phyloP scores from a whole-genome alignment of 2,113 vertebrate species.

The Festucalex cinctus region DNA sequence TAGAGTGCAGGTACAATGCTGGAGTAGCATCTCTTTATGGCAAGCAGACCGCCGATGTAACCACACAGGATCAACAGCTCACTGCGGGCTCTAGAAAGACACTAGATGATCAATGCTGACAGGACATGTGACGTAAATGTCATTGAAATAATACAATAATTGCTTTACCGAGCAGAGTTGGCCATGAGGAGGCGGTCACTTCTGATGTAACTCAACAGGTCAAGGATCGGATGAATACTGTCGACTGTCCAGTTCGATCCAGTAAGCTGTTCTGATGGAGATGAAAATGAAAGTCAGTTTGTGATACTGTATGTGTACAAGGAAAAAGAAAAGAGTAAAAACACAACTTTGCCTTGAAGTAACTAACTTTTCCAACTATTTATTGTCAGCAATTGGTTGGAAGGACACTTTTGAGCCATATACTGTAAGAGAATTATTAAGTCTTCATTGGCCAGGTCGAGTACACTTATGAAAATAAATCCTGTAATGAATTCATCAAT shows the following conservation, averaged over 20 bases:
- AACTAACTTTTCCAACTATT: not conserved
- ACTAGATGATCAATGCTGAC: slow-evolving; percentile 1
- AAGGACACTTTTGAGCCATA: not conserved
- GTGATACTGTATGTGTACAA: not conserved
- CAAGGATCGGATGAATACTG: slow-evolving; percentile 79
- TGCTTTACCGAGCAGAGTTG: slow-evolving; percentile 85
- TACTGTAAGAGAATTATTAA: not conserved
- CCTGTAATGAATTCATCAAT: not conserved
- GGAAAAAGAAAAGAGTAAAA: not conserved
- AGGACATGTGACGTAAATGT: not conserved
- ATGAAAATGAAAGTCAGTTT: slow-evolving; percentile 11
- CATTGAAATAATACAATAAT: not conserved
- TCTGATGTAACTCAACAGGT: slow-evolving; percentile 89
- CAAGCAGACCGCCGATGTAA: slow-evolving; percentile 86
- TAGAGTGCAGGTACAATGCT: slow-evolving; percentile 95
- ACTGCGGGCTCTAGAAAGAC: slow-evolving; percentile 78
- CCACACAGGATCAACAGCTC: slow-evolving; percentile 92
- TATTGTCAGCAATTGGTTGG: not conserved
- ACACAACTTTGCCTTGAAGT: not conserved
- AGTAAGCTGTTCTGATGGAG: slow-evolving; percentile 79
- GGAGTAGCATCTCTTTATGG: slow-evolving; percentile 84
- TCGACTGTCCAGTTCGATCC: slow-evolving; percentile 87
- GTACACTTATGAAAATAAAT: not conserved
- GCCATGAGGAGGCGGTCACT: slow-evolving; percentile 83
- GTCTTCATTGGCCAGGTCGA: not conserved